Evolutionary conservation across 2,797 vertebrate species (phyloP).

Genomic region (Scolopax rusticola): DNA sequence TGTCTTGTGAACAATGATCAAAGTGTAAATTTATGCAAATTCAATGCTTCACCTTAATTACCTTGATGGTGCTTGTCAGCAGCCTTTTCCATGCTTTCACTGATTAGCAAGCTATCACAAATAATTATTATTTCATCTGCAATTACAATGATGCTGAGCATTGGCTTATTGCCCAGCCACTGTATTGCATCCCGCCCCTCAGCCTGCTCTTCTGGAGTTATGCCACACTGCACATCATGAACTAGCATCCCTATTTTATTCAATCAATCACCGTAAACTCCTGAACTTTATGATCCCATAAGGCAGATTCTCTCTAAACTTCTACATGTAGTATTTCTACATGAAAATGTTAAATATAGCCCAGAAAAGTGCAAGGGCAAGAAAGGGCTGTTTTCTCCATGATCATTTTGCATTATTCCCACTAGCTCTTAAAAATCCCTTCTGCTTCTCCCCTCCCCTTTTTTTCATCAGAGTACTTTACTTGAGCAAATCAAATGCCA

Average conservation of each 20-base stretch:
- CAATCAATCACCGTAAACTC: slow-evolving; percentile 31
- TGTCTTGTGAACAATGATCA: slow-evolving; percentile 77
- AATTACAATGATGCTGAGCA: slow-evolving; percentile 69
- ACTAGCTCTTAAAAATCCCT: neutral
- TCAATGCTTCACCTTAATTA: slow-evolving; percentile 80
- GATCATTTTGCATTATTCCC: neutral
- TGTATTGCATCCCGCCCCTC: neutral
- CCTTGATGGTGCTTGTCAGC: slow-evolving; percentile 71
- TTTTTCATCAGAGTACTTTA: neutral
- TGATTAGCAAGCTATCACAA: slow-evolving; percentile 78
- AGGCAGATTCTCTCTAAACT: neutral
- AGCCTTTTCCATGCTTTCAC: slow-evolving; percentile 68
- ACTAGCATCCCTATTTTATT: slow-evolving; percentile 21
- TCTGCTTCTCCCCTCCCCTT: neutral
- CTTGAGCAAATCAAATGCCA: neutral
- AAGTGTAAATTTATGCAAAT: slow-evolving; percentile 82
- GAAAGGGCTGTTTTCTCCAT: neutral
- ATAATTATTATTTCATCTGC: slow-evolving; percentile 81
- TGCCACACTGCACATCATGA: neutral
- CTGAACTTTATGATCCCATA: slow-evolving; percentile 9
- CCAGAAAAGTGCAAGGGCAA: neutral
- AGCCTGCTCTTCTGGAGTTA: neutral
- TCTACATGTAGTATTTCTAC: neutral
- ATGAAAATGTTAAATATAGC: neutral
- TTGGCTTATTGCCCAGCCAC: slow-evolving; percentile 56